Conservation (phyloP, 2,797 vertebrate genomes). For the Arctocebus calabarensis region DNA sequence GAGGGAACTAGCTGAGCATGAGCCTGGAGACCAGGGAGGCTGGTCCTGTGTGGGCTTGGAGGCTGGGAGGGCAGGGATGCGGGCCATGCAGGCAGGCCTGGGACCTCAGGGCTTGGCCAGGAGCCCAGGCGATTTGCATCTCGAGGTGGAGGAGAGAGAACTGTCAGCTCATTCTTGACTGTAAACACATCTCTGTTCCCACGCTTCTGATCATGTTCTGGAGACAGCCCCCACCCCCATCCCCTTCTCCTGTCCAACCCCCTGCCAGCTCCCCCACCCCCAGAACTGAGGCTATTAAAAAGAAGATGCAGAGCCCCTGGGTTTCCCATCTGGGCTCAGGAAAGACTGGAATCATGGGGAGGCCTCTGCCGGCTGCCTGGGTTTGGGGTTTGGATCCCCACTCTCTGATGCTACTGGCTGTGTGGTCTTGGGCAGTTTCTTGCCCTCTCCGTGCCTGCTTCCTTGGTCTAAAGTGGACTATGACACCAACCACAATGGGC, state of each 20-base stretch:
- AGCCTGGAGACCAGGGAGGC: neutral
- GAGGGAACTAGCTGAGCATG: neutral
- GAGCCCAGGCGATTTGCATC: conserved; percentile 63
- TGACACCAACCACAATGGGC: rapidly evolving
- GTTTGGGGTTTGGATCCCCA: neutral
- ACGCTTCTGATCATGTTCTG: conserved; percentile 5
- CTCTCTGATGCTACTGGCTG: neutral
- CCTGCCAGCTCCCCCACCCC: neutral
- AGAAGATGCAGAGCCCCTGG: neutral
- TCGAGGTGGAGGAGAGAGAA: conserved; percentile 71
- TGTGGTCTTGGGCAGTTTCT: neutral
- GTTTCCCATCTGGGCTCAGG: neutral
- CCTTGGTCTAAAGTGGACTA: neutral
- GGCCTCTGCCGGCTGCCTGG: neutral
- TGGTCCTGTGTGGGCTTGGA: neutral
- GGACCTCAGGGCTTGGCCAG: conserved; percentile 28
- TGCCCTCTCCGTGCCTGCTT: neutral
- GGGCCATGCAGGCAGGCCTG: neutral
- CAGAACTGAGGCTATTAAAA: neutral
- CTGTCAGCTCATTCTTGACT: conserved; percentile 45
- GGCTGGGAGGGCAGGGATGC: neutral
- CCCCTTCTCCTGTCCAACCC: neutral
- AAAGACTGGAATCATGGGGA: neutral
- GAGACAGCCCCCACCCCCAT: neutral
- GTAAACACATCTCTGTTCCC: conserved; percentile 62